These are phyloP conservation scores for Phymanthus crucifer DNA, from an alignment of 92 coral and sea anemone species.

Conservation along the genomic window DNA sequence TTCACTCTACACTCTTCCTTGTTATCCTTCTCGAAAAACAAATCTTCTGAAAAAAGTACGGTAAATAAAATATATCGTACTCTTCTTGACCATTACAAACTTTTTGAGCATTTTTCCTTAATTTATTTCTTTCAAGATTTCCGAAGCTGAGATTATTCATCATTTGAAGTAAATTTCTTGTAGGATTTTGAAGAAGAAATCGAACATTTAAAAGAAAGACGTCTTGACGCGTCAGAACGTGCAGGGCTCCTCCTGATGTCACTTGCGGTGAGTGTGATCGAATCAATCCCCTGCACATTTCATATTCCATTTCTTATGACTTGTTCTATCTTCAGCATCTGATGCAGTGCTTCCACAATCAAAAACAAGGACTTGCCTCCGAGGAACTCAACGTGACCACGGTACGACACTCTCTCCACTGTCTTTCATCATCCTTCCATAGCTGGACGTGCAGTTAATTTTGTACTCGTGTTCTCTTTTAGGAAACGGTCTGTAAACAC, in stretches of 20 bases:
- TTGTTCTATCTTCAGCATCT: slow-evolving; percentile 39
- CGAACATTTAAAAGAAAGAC: slow-evolving; percentile 43
- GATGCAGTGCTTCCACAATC: slow-evolving; percentile 74
- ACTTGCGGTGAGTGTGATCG: slow-evolving; percentile 40
- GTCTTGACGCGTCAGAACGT: slow-evolving; percentile 59
- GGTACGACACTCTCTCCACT: slow-evolving; percentile 28
- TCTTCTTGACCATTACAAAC: background rate
- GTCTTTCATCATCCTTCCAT: background rate
- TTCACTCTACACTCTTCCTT: background rate
- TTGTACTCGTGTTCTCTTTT: background rate
- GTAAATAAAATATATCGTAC: no score
- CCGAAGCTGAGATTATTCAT: background rate
- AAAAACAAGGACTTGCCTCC: slow-evolving; percentile 47
- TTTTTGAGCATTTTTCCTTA: no score
- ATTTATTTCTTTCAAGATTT: background rate
- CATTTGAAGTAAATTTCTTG: background rate
- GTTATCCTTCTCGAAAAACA: no score
- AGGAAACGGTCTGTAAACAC: slow-evolving; percentile 64
- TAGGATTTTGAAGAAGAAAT: slow-evolving; percentile 73
- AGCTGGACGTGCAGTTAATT: background rate
- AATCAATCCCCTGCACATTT: background rate
- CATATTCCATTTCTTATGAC: background rate
- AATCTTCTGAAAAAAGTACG: no score
- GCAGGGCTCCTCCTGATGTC: slow-evolving; percentile 61
- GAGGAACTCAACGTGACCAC: slow-evolving; percentile 47